Evolutionary conservation across 2,113 vertebrate species (phyloP).

Genomic region (Pseudois nayaur): DNA sequence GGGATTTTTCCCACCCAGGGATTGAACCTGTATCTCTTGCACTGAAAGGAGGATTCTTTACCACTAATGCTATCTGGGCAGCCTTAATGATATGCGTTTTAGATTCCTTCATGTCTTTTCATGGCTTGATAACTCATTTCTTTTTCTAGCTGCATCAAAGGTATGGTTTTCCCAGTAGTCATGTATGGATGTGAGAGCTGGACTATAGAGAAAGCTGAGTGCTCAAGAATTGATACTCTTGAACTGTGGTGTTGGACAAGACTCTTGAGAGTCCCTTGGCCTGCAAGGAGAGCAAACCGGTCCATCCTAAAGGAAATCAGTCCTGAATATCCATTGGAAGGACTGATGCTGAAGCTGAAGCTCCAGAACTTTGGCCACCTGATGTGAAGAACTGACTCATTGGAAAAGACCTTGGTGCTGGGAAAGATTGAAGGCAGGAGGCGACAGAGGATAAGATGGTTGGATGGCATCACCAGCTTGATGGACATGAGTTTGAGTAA

Average conservation of each 20-base stretch:
- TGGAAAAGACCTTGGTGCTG: not conserved
- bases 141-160: not conserved
- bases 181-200: not conserved
- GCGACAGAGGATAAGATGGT: not conserved
- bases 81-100: not conserved
- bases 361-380: not conserved
- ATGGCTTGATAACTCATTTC: not conserved
- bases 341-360: not conserved
- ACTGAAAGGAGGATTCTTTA: not conserved
- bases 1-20: not conserved
- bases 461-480: not conserved
- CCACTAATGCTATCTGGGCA: not conserved
- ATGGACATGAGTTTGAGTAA: not conserved
- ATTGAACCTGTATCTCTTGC: not conserved
- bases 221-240: not conserved
- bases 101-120: not conserved
- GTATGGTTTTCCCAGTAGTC: not conserved
- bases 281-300: fast-evolving
- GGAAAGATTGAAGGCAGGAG: not conserved
- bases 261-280: not conserved
- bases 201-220: not conserved
- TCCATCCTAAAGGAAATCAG: not conserved
- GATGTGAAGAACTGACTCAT: not conserved
- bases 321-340: not conserved
- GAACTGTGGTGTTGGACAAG: not conserved